Conservation (phyloP, 2,113 vertebrate genomes). For the Felis chaus region DNA sequence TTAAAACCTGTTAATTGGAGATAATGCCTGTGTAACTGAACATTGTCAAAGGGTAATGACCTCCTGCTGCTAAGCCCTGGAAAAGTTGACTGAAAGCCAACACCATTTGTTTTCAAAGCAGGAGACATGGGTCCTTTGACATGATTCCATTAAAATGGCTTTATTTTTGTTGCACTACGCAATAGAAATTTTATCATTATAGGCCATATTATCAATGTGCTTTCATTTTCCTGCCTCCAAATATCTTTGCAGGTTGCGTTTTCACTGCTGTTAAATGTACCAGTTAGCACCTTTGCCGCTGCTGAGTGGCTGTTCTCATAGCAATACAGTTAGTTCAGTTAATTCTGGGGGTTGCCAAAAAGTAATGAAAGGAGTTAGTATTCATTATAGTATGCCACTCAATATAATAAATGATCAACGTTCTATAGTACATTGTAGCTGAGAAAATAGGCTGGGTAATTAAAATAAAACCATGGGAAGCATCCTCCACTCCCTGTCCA, state of each 20-base stretch:
- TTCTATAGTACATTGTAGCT: conserved; percentile 9
- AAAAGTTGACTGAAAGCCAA: conserved; percentile 77
- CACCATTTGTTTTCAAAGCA: conserved; percentile 72
- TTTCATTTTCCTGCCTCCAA: neutral
- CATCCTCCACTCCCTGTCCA: too few relatives aligned
- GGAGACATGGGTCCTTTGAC: conserved; percentile 62
- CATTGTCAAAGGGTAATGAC: conserved; percentile 77
- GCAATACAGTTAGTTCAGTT: neutral
- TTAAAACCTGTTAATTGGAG: conserved; percentile 75
- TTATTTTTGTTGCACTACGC: conserved; percentile 47
- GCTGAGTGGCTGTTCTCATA: neutral
- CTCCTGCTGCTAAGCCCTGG: conserved; percentile 68
- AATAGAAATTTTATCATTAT: conserved; percentile 34
- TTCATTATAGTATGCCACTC: conserved; percentile 35
- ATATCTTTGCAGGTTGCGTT: conserved; percentile 1
- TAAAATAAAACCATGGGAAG: conserved; percentile 17
- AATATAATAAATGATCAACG: conserved; percentile 19
- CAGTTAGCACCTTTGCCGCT: neutral
- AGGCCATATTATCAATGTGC: neutral
- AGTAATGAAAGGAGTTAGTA: conserved; percentile 28
- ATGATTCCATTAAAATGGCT: conserved; percentile 61
- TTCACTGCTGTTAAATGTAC: neutral
- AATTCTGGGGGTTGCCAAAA: conserved; percentile 10
- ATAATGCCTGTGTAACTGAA: conserved; percentile 72
- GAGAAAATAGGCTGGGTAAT: neutral